Evolutionary conservation across 2,113 vertebrate genomes (phyloP).

Genomic region (Bambusicola thoracicus): DNA sequence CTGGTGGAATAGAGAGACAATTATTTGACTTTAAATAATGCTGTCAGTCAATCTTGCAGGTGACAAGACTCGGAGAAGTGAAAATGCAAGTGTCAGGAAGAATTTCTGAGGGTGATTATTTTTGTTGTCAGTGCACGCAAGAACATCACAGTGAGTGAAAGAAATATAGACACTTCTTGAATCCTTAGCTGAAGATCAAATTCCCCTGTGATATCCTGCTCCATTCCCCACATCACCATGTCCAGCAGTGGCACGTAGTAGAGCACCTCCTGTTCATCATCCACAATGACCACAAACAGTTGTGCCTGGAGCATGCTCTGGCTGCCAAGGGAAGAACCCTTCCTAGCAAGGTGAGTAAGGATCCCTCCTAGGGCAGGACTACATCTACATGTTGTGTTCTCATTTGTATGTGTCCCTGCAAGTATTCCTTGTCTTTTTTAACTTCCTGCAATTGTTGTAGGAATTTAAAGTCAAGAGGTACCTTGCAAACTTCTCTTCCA

Average conservation of each 20-base stretch:
- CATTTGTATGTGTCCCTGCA: background rate
- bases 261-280: accelerated
- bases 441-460: background rate
- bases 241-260: background rate
- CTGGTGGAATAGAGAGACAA: background rate
- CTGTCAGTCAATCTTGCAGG: background rate
- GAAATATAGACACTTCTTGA: background rate
- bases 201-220: background rate
- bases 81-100: background rate
- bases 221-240: background rate
- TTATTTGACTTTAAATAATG: background rate
- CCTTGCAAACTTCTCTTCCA: background rate
- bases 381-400: background rate
- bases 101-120: background rate
- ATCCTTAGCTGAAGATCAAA: background rate
- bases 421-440: background rate
- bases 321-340: background rate
- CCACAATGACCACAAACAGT: background rate
- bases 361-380: background rate
- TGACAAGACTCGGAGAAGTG: background rate
- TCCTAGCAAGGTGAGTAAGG: background rate
- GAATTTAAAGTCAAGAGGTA: background rate
- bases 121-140: background rate
- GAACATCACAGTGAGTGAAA: background rate
- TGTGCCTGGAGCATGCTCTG: background rate